phyloP scores from a whole-genome alignment of 2,797 vertebrate species.

The Lacerta bilineata region DNA sequence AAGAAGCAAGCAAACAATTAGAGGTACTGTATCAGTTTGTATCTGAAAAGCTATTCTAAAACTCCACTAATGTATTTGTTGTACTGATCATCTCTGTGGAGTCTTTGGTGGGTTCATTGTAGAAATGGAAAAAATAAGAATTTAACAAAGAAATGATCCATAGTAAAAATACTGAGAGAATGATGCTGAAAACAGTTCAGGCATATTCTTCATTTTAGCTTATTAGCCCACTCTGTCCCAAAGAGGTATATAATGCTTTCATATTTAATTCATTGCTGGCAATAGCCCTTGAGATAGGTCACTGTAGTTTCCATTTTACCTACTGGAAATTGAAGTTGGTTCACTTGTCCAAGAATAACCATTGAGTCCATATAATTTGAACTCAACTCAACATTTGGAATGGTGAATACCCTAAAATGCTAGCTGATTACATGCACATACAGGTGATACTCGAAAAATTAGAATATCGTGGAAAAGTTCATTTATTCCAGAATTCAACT shows the following conservation, averaged over 20 bases:
- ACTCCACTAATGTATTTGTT: background rate
- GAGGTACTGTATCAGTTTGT: slow-evolving; percentile 83
- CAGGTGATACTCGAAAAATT: no score
- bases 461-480: no score
- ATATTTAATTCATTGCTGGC: background rate
- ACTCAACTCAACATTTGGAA: background rate
- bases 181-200: background rate
- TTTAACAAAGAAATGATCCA: background rate
- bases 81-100: background rate
- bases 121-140: no score
- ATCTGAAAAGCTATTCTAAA: slow-evolving; percentile 1
- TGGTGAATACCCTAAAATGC: background rate
- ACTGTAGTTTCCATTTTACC: background rate
- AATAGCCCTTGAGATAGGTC: background rate
- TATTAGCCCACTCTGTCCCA: background rate
- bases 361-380: background rate
- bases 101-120: no score
- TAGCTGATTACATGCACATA: background rate
- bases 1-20: slow-evolving; percentile 96
- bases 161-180: background rate
- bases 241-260: background rate
- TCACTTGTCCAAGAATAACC: background rate
- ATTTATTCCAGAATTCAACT: no score
- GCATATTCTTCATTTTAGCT: background rate
- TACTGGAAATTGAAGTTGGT: no score